phyloP scores from a whole-genome alignment of 2,797 vertebrate genomes.

The Sebastes nivosus region DNA sequence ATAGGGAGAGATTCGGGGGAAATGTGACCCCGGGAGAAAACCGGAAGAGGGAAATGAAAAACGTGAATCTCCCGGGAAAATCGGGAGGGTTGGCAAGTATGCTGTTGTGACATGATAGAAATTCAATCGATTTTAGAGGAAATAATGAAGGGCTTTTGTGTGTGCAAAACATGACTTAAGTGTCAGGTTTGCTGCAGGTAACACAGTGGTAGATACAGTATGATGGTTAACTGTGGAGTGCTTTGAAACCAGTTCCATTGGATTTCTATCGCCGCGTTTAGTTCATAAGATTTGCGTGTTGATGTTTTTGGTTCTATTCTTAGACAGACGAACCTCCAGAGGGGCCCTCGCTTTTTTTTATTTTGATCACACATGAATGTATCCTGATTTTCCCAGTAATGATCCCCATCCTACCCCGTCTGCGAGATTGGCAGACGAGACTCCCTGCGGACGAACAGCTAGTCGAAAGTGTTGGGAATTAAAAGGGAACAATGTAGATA shows the following conservation, averaged over 20 bases:
- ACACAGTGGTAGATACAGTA: slow-evolving; percentile 7
- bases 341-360: slow-evolving; percentile 49
- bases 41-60: too few relatives aligned
- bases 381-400: slow-evolving; percentile 67
- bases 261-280: slow-evolving; percentile 54
- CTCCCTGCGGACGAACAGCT: slow-evolving; percentile 49
- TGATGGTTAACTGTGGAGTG: slow-evolving; percentile 14
- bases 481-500: slow-evolving; percentile 39
- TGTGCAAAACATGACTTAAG: neutral
- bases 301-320: slow-evolving; percentile 72
- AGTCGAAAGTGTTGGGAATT: slow-evolving; percentile 28
- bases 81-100: too few relatives aligned
- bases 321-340: slow-evolving; percentile 54
- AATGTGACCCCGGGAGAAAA: too few relatives aligned
- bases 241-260: slow-evolving; percentile 58
- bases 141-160: neutral
- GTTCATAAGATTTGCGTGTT: slow-evolving; percentile 52
- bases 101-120: neutral
- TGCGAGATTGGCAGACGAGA: slow-evolving; percentile 47
- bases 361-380: slow-evolving; percentile 69
- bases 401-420: slow-evolving; percentile 53
- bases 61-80: rapidly evolving
- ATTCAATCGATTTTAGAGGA: slow-evolving; percentile 4
- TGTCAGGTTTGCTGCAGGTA: slow-evolving; percentile 18
- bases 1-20: too few relatives aligned